Conservation (phyloP, 2,888 invertebrate species). For the Drosophila leonis region DNA sequence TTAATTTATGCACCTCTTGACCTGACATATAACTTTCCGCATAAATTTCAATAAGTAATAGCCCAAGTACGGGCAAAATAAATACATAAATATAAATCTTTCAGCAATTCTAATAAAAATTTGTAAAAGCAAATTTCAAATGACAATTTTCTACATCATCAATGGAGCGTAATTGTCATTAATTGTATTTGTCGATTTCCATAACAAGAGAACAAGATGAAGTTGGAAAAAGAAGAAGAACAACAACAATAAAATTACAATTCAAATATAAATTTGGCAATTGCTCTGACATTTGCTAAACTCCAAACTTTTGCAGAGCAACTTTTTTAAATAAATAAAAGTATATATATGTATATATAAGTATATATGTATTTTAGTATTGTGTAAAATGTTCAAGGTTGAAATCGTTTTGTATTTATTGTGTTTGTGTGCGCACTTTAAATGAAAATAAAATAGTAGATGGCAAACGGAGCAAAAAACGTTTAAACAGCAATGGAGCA, state of each 20-base stretch:
- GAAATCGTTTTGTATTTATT: constrained; percentile 60
- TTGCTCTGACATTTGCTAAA: constrained; percentile 35
- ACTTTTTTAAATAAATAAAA: constrained; percentile 28
- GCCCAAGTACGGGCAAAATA: constrained; percentile 22
- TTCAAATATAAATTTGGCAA: constrained; percentile 62
- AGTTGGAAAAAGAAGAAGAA: not conserved
- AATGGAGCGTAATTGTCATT: constrained; percentile 76
- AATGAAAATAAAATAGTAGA: constrained; percentile 52
- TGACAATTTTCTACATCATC: constrained; percentile 53
- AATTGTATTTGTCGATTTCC: constrained; percentile 63
- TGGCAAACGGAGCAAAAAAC: constrained; percentile 47
- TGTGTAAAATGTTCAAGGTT: constrained; percentile 72
- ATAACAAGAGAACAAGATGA: constrained; percentile 44
- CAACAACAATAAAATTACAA: constrained; percentile 17
- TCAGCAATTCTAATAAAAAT: constrained; percentile 25
- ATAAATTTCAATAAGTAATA: constrained; percentile 50
- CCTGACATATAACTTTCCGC: constrained; percentile 31
- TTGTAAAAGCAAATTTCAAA: constrained; percentile 35
- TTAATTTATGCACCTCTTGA: constrained; percentile 54
- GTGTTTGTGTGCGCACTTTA: constrained; percentile 40
- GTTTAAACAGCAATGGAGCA: constrained; percentile 33
- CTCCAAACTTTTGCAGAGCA: constrained; percentile 47
- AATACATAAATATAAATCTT: constrained; percentile 32
- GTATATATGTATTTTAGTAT: constrained; percentile 34
- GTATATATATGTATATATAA: not conserved